Percentiles rank a stretch among this genome's conserved stretches.
phyloP scores from a whole-genome alignment of 2,888 invertebrate genomes.

The Eustalomyia histrio region DNA sequence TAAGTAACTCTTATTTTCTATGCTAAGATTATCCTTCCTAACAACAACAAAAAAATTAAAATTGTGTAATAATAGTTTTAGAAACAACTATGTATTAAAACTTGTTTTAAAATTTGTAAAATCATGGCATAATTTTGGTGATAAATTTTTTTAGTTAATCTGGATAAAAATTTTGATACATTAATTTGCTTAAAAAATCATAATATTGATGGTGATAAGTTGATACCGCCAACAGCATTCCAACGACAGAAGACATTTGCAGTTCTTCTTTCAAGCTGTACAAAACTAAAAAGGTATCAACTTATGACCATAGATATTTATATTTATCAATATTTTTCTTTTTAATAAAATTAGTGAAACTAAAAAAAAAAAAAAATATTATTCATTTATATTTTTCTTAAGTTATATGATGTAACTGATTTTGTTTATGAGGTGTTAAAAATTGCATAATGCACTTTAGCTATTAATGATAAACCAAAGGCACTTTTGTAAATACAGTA shows the following conservation, averaged over 20 bases:
- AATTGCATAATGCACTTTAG: conserved; percentile 31
- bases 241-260: too few species aligned
- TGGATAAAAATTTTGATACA: conserved; percentile 10
- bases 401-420: conserved; percentile 52
- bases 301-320: neutral
- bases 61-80: conserved; percentile 43
- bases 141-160: neutral
- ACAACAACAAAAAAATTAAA: neutral
- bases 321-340: conserved; percentile 39
- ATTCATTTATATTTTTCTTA: conserved; percentile 9
- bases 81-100: neutral
- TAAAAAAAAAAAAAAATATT: conserved; percentile 19
- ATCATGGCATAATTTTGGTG: neutral
- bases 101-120: neutral
- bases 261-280: too few species aligned
- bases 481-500: too few species aligned
- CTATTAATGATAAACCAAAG: too few species aligned
- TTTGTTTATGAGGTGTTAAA: conserved; percentile 26
- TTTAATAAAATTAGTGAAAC: conserved; percentile 33
- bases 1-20: neutral
- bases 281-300: too few species aligned
- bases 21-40: conserved; percentile 29
- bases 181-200: conserved; percentile 25
- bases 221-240: too few species aligned
- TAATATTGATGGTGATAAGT: conserved; percentile 5